These are phyloP conservation scores for Conchocele bisecta DNA, from an alignment of 2,888 invertebrate genomes.

Conservation along the genomic window DNA sequence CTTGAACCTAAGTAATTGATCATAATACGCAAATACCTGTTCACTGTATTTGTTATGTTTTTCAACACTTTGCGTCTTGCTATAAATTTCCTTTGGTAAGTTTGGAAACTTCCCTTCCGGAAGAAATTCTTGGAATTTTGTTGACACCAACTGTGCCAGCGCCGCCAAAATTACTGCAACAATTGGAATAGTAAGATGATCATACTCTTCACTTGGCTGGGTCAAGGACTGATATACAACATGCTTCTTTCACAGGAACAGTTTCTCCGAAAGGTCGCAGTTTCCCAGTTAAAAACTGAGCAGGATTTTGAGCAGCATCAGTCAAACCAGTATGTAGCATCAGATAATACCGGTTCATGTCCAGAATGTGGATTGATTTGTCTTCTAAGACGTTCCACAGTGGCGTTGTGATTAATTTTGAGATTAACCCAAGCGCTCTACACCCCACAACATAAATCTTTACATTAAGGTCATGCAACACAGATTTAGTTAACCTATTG, in stretches of 20 bases:
- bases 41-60: constrained; percentile 3
- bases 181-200: constrained; percentile 20
- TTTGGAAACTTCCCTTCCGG: constrained; percentile 19
- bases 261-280: constrained; percentile 13
- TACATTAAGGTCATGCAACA: constrained; percentile 12
- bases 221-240: constrained; percentile 20
- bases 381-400: constrained; percentile 32
- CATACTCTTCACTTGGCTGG: constrained; percentile 21
- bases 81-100: constrained; percentile 20
- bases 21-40: constrained; percentile 23
- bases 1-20: constrained; percentile 26
- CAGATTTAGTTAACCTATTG: constrained; percentile 13
- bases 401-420: constrained; percentile 20
- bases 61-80: background rate
- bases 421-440: constrained; percentile 16
- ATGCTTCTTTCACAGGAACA: constrained; percentile 24
- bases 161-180: constrained; percentile 17
- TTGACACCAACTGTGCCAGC: constrained; percentile 17
- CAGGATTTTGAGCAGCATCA: constrained; percentile 22
- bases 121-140: constrained; percentile 24
- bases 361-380: constrained; percentile 16
- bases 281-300: constrained; percentile 18
- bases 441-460: constrained; percentile 19
- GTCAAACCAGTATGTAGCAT: constrained; percentile 22
- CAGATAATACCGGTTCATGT: constrained; percentile 33